Conservation (phyloP, 1,140 invertebrate genomes). For the Eupeodes corollae region DNA sequence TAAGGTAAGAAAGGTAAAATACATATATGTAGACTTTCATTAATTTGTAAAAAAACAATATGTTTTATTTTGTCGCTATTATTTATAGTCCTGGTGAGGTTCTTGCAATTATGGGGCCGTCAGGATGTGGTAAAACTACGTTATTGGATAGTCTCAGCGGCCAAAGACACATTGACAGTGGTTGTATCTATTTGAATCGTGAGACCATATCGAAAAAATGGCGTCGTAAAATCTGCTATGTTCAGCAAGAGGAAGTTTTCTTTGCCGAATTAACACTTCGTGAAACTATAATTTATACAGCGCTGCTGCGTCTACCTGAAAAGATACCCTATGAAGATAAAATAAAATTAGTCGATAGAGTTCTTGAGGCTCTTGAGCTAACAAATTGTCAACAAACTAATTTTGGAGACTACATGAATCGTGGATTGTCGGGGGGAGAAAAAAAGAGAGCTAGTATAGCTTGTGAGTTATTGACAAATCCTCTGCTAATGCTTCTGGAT, state of each 20-base stretch:
- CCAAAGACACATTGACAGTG: constrained; percentile 52
- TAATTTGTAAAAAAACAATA: constrained; percentile 8
- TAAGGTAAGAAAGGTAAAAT: constrained; percentile 38
- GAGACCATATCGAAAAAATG: constrained; percentile 63
- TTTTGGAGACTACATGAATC: constrained; percentile 66
- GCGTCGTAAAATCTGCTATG: constrained; percentile 69
- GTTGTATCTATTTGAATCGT: constrained; percentile 62
- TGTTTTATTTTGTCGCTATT: no score
- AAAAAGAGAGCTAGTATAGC: constrained; percentile 81
- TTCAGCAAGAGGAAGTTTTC: constrained; percentile 76
- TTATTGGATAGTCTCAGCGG: constrained; percentile 65
- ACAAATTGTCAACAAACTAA: constrained; percentile 67
- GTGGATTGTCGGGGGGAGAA: constrained; percentile 75
- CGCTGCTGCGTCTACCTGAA: constrained; percentile 62
- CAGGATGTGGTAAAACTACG: constrained; percentile 72
- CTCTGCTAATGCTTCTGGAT: constrained; percentile 71
- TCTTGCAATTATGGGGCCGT: constrained; percentile 73
- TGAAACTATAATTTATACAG: constrained; percentile 67
- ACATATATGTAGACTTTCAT: constrained; percentile 1
- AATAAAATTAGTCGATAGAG: constrained; percentile 66
- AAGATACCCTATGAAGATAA: constrained; percentile 61
- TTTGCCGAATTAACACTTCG: constrained; percentile 68
- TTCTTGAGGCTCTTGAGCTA: constrained; percentile 67
- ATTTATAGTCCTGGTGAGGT: constrained; percentile 66
- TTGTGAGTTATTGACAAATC: constrained; percentile 76